Evolutionary conservation across 2,888 invertebrate genomes (phyloP).

Genomic region (Homarus gammarus): DNA sequence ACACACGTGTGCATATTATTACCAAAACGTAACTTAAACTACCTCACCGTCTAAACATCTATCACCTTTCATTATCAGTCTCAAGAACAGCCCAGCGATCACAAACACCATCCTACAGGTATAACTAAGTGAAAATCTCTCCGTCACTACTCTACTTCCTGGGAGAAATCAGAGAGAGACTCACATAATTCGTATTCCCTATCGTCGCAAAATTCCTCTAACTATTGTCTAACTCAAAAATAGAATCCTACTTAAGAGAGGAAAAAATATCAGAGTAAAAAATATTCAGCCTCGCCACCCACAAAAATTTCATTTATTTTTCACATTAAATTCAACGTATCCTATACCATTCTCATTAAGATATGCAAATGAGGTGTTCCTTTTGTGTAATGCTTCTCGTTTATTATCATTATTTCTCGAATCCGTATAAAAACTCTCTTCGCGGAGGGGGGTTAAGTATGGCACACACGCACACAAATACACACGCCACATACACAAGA

Average conservation of each 20-base stretch:
- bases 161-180: neutral
- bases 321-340: slow-evolving; percentile 76
- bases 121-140: too few species aligned
- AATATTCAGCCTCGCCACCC: slow-evolving; percentile 44
- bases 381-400: slow-evolving; percentile 75
- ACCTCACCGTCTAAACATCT: too few species aligned
- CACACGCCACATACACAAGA: neutral
- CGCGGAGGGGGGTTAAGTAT: slow-evolving; percentile 38
- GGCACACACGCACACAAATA: neutral
- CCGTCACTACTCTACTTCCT: neutral
- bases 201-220: slow-evolving; percentile 3
- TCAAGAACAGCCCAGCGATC: too few species aligned
- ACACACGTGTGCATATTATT: too few species aligned
- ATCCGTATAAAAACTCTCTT: slow-evolving; percentile 75
- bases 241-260: slow-evolving; percentile 60
- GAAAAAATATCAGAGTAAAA: slow-evolving; percentile 16
- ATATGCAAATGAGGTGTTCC: slow-evolving; percentile 76
- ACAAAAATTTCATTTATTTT: slow-evolving; percentile 75
- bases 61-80: too few species aligned
- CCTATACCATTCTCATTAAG: slow-evolving; percentile 76
- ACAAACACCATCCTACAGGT: too few species aligned
- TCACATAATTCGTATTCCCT: slow-evolving; percentile 6
- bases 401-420: slow-evolving; percentile 76
- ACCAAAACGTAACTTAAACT: too few species aligned
- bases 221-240: slow-evolving; percentile 65